Percentiles rank a stretch among this genome's conserved stretches.
Evolutionary conservation across 2,113 vertebrate genomes (phyloP).

Genomic region (Scatophagus argus): DNA sequence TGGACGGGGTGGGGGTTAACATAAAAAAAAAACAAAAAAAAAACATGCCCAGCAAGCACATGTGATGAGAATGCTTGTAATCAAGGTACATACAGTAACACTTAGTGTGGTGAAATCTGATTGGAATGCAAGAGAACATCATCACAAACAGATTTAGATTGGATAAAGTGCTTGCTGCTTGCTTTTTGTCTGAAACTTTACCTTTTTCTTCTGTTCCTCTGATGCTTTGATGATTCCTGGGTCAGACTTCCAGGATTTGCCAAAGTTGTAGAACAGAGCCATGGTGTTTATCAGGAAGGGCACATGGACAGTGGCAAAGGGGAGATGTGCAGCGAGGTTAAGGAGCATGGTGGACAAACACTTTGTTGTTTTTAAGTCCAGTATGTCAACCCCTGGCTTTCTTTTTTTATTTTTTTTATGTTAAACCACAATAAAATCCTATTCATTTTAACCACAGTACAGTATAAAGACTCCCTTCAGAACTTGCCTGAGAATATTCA

Average conservation of each 20-base stretch:
- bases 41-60: neutral
- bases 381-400: neutral
- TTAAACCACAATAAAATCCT: neutral
- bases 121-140: neutral
- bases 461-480: too few relatives aligned
- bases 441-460: too few relatives aligned
- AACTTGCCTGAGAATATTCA: too few relatives aligned
- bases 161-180: neutral
- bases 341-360: conserved; percentile 77
- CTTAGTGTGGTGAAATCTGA: too few relatives aligned
- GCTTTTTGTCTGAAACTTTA: conserved; percentile 57
- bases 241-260: conserved; percentile 99
- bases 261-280: conserved; percentile 98
- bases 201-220: conserved; percentile 99
- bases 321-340: conserved; percentile 93
- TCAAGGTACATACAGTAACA: too few relatives aligned
- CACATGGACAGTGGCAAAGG: conserved; percentile 93
- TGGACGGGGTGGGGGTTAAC: neutral
- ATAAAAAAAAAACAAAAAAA: neutral
- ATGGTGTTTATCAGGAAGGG: conserved; percentile 96
- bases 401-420: too few relatives aligned
- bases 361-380: neutral
- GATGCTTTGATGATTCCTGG: conserved; percentile 99
- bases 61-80: neutral
- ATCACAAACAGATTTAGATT: neutral